phyloP scores from a whole-genome alignment of 1,140 invertebrate genomes.

The Saccostrea cuccullata region DNA sequence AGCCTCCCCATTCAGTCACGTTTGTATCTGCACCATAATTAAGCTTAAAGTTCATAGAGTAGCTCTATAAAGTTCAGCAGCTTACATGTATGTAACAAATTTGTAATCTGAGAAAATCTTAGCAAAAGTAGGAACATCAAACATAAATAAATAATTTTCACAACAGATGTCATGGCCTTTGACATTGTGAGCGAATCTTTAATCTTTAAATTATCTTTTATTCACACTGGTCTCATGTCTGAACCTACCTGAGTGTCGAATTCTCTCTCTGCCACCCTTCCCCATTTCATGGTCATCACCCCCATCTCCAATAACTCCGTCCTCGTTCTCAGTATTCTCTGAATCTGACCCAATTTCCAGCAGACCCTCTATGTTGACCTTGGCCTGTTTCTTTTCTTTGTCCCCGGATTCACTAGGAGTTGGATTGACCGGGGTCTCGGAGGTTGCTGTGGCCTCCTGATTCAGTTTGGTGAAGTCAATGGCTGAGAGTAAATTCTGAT shows the following conservation, averaged over 20 bases:
- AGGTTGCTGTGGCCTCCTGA: constrained; percentile 25
- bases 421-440: not conserved
- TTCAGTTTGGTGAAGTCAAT: constrained; percentile 48
- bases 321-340: constrained; percentile 67
- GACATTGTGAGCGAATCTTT: no score
- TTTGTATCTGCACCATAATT: no score
- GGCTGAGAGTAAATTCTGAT: constrained; percentile 49
- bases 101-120: no score
- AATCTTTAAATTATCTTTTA: not conserved
- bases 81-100: no score
- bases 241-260: constrained; percentile 63
- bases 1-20: no score
- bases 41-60: no score
- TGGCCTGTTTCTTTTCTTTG: constrained; percentile 33
- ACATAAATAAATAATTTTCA: no score
- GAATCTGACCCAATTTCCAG: constrained; percentile 56
- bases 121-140: no score
- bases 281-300: constrained; percentile 44
- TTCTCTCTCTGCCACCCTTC: constrained; percentile 62
- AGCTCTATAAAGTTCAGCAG: no score
- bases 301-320: constrained; percentile 62
- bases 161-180: no score
- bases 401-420: not conserved
- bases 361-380: constrained; percentile 32
- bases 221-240: not conserved